phyloP scores from a whole-genome alignment of 2,888 invertebrate species.

The Drosophila picticornis region DNA sequence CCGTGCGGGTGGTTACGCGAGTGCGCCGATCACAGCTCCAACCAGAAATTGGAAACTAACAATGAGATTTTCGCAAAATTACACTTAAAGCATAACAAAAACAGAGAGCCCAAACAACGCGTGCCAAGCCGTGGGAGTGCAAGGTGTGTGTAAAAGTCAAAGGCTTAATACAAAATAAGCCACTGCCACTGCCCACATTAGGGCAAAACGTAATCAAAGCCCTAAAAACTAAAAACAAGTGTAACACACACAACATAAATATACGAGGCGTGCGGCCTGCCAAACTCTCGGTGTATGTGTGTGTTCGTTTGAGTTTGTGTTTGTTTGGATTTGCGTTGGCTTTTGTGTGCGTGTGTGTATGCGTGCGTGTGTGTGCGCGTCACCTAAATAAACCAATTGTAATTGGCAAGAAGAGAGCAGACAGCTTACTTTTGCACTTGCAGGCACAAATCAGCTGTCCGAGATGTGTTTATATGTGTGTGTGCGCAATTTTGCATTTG shows the following conservation, averaged over 20 bases:
- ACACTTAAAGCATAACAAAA: slow-evolving; percentile 47
- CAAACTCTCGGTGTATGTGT: slow-evolving; percentile 25
- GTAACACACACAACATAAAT: slow-evolving; percentile 57
- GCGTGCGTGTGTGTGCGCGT: slow-evolving; percentile 44
- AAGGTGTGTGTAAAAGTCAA: slow-evolving; percentile 55
- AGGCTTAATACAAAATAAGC: slow-evolving; percentile 14
- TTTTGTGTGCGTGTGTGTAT: slow-evolving; percentile 16
- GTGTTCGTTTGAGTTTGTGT: slow-evolving; percentile 25
- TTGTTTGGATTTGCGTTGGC: slow-evolving; percentile 13
- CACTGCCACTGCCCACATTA: neutral
- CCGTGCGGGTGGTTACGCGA: slow-evolving; percentile 65
- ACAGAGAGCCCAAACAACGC: slow-evolving; percentile 21
- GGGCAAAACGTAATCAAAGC: slow-evolving; percentile 47
- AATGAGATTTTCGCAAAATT: slow-evolving; percentile 67
- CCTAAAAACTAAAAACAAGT: slow-evolving; percentile 69
- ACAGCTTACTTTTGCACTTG: slow-evolving; percentile 51
- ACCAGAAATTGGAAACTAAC: slow-evolving; percentile 60
- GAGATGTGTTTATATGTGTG: slow-evolving; percentile 9
- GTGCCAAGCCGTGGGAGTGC: slow-evolving; percentile 48
- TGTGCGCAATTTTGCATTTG: slow-evolving; percentile 12
- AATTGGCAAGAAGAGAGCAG: slow-evolving; percentile 52
- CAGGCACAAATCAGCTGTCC: slow-evolving; percentile 71
- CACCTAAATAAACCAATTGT: slow-evolving; percentile 66
- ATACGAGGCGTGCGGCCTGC: slow-evolving; percentile 54
- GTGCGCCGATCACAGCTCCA: slow-evolving; percentile 56